phyloP scores from a whole-genome alignment of 1,140 invertebrate genomes.

The Gonioctena quinquepunctata region DNA sequence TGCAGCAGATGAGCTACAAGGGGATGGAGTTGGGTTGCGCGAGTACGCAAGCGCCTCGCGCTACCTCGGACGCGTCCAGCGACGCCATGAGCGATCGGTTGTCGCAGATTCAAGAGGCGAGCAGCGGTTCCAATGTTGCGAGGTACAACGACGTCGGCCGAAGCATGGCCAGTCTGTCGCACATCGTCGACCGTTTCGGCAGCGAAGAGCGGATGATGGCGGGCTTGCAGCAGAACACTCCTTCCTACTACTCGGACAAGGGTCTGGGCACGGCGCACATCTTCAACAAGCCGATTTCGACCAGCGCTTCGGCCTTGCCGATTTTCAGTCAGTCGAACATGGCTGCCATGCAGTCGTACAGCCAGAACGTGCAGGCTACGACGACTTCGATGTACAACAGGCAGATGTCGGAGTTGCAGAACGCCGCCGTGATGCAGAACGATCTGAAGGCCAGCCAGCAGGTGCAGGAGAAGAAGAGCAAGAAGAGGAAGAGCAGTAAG shows the following conservation, averaged over 20 bases:
- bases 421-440: slow-evolving; percentile 9
- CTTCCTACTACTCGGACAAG: slow-evolving; percentile 57
- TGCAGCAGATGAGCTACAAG: slow-evolving; percentile 32
- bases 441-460: slow-evolving; percentile 2
- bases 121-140: slow-evolving; percentile 23
- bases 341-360: slow-evolving; percentile 33
- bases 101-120: slow-evolving; percentile 20
- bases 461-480: slow-evolving; percentile 29
- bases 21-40: slow-evolving; percentile 21
- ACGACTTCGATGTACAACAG: slow-evolving; percentile 35
- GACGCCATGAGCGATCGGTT: slow-evolving; percentile 18
- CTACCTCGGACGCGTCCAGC: background rate
- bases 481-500: slow-evolving; percentile 32
- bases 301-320: slow-evolving; percentile 47
- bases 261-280: slow-evolving; percentile 58
- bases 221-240: slow-evolving; percentile 38
- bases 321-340: slow-evolving; percentile 51
- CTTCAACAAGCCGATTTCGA: slow-evolving; percentile 58
- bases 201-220: slow-evolving; percentile 61
- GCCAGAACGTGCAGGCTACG: slow-evolving; percentile 28
- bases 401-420: slow-evolving; percentile 21
- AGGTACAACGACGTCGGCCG: too few species aligned
- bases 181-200: slow-evolving; percentile 63
- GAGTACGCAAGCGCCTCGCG: slow-evolving; percentile 17
- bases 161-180: too few species aligned